Conservation (phyloP, 2,797 vertebrate species). For the Manis javanica region DNA sequence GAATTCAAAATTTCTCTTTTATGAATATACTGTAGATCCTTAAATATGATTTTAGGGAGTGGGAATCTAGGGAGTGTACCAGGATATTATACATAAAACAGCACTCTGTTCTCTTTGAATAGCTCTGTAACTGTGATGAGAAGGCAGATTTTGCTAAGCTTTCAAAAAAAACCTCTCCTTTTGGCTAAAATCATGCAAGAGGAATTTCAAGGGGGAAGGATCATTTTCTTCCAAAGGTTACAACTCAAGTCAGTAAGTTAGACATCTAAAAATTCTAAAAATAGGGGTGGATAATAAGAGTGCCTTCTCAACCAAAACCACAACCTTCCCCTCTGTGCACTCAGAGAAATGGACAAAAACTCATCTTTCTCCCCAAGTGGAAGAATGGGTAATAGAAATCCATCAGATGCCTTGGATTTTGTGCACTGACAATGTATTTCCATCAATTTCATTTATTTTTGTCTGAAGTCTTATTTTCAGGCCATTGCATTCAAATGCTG, state of each 20-base stretch:
- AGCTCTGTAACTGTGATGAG: constrained; percentile 35
- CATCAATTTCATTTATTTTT: constrained; percentile 78
- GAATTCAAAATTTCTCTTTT: constrained; percentile 5
- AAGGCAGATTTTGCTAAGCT: constrained; percentile 55
- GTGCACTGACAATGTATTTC: constrained; percentile 63
- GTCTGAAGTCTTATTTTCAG: constrained; percentile 75
- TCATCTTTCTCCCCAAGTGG: constrained; percentile 75
- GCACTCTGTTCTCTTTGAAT: constrained; percentile 22
- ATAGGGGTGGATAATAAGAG: constrained; percentile 67
- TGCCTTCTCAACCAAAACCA: constrained; percentile 75
- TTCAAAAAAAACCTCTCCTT: constrained; percentile 55
- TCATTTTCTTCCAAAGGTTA: constrained; percentile 75
- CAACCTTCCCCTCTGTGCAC: constrained; percentile 45
- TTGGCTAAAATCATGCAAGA: constrained; percentile 66
- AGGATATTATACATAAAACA: constrained; percentile 26
- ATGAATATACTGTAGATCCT: neutral
- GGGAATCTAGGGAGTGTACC: neutral
- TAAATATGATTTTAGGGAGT: neutral
- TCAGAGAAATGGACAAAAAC: constrained; percentile 72
- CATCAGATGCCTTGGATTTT: constrained; percentile 69
- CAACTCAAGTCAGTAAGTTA: constrained; percentile 74
- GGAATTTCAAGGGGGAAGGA: constrained; percentile 71
- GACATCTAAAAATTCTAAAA: constrained; percentile 73
- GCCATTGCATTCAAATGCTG: constrained; percentile 72
- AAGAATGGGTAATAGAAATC: constrained; percentile 75